Evolutionary conservation across 2,888 invertebrate genomes (phyloP), one percentile per base, ranked within the genome.

Genomic region (Coelinius sp.): DNA sequence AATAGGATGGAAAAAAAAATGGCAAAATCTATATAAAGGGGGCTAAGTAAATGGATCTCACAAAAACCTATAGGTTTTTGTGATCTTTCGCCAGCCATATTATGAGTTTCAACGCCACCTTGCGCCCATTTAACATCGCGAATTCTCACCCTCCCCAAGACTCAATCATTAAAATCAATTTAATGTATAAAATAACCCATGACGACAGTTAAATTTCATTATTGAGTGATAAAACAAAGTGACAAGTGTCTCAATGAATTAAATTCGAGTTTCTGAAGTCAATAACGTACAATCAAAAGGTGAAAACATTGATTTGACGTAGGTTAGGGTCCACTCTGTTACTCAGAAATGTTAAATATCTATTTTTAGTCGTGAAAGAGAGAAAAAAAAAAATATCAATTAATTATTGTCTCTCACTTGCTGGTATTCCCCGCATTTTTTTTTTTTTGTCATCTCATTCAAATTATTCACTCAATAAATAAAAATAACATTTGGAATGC

Each of bases 281-380:
- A 5, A 44, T 44, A 1, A 44, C 44, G 4, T 14, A 8, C n/a
- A 44, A 44, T 44, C 14, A 17, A 8, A 44, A 44, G 44, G 44
- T 44, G 24, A 53, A 24, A 53, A 25, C 25, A 44, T 14, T 44
- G 14, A 3, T 14, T n/a, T 27, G 14, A 7, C 7, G 17, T 27
- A 59, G 59, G 59, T 59, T 59, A 59, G 35, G 59, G 6, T 59
- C n/a, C 25, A 59, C 14, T n/a, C n/a, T 17, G 20, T 25, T 53
- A 2, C 25, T 35, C 20, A 2, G 31, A 59, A 59, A 35, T 59
- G 59, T 59, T 14, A 24, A 52, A 1, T n/a, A 53, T 53, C 25
- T 59, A 59, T 59, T 35, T 59, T 59, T 59, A 59, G 31, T 49
- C 7, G 5, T 20, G 17, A 49, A 49, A 49, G 1, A 8, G 31